Conservation (phyloP, 2,888 invertebrate genomes). For the Leptura quadrifasciata region DNA sequence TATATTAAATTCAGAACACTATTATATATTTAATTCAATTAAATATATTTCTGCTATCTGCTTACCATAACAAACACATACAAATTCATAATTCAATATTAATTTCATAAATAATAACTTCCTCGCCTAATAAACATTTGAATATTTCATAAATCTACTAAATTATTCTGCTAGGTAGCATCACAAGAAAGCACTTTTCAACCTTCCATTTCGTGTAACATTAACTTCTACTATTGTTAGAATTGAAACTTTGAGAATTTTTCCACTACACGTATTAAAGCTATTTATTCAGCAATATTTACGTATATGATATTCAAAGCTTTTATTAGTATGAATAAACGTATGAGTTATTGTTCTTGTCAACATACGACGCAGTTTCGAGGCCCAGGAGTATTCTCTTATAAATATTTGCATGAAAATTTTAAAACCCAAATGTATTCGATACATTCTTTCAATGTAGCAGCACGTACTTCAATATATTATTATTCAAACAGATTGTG, state of each 20-base stretch:
- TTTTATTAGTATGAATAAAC: not conserved
- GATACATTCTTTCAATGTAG: not conserved
- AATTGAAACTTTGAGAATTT: no score
- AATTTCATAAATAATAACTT: not conserved
- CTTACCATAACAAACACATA: not conserved
- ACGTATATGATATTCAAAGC: not conserved
- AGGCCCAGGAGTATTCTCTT: not conserved
- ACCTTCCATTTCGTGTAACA: no score
- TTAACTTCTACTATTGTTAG: no score
- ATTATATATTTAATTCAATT: no score
- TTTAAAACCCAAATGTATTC: not conserved
- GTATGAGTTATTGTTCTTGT: not conserved
- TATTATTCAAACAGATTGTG: not conserved
- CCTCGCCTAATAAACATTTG: not conserved
- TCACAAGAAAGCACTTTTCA: no score
- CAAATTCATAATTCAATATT: not conserved
- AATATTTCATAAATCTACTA: no score
- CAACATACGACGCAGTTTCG: not conserved
- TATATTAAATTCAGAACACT: no score
- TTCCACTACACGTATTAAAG: not conserved
- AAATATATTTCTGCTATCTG: no score
- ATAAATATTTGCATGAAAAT: not conserved
- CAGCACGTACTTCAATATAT: not conserved
- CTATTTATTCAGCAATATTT: slow-evolving; percentile 6
- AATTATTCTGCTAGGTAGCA: no score